A percentile compares a stretch with the other conserved stretches of the same genome.
phyloP scores from a whole-genome alignment of 2,888 invertebrate genomes.

The Hypena proboscidalis region DNA sequence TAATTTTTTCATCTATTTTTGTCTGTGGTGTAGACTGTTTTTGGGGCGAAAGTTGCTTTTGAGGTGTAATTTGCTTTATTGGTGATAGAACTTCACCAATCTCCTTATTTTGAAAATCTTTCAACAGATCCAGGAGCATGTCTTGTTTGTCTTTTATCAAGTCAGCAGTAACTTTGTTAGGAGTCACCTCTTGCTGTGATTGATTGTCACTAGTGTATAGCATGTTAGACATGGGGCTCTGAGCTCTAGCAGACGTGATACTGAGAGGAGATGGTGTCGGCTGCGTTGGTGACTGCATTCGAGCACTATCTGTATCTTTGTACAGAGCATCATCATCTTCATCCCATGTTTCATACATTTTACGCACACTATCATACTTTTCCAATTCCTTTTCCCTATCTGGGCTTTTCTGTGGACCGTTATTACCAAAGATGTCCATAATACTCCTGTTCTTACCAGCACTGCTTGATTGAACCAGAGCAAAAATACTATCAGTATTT shows the following conservation, averaged over 20 bases:
- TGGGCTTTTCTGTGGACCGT: slow-evolving; percentile 51
- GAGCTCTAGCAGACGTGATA: slow-evolving; percentile 33
- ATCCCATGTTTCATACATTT: slow-evolving; percentile 72
- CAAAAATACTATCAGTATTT: slow-evolving; percentile 62
- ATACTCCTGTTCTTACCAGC: slow-evolving; percentile 70
- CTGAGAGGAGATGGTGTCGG: slow-evolving; percentile 17
- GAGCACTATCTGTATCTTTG: slow-evolving; percentile 55
- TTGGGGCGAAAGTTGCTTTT: slow-evolving; percentile 19
- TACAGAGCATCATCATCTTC: slow-evolving; percentile 81
- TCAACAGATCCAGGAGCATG: slow-evolving; percentile 59
- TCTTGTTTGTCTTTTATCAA: slow-evolving; percentile 61
- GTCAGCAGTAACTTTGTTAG: slow-evolving; percentile 43
- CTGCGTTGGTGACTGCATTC: slow-evolving; percentile 11
- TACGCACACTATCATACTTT: slow-evolving; percentile 56
- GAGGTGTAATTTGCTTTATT: slow-evolving; percentile 22
- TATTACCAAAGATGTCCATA: slow-evolving; percentile 72
- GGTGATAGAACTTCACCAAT: slow-evolving; percentile 42
- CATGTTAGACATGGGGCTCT: slow-evolving; percentile 58
- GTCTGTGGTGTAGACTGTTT: slow-evolving; percentile 23
- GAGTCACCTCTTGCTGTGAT: slow-evolving; percentile 32
- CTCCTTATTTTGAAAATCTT: slow-evolving; percentile 57
- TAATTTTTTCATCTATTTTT: slow-evolving; percentile 21
- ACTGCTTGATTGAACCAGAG: slow-evolving; percentile 65
- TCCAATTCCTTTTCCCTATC: slow-evolving; percentile 54
- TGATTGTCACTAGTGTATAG: slow-evolving; percentile 48